Conservation (phyloP, 2,888 invertebrate genomes). For the Augochlorella aurata region DNA sequence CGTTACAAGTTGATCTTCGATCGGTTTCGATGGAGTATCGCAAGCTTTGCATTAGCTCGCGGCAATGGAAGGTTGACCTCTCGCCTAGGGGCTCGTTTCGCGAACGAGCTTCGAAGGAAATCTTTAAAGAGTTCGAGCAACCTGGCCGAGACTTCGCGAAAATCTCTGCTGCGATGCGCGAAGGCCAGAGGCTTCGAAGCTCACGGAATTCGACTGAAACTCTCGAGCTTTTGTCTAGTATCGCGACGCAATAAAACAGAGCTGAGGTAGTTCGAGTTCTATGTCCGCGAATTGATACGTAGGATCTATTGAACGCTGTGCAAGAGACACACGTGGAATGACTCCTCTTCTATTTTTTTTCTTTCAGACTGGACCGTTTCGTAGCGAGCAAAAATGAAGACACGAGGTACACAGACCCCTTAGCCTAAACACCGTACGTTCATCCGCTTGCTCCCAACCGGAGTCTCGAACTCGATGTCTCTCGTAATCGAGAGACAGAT, state of each 20-base stretch:
- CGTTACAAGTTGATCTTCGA: not conserved
- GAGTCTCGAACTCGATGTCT: too few species aligned
- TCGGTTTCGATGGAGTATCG: not conserved
- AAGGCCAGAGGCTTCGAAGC: not conserved
- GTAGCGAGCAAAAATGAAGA: slow-evolving; percentile 74
- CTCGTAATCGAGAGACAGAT: too few species aligned
- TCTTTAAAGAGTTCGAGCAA: too few species aligned
- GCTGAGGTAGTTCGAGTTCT: not conserved
- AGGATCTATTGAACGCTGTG: slow-evolving; percentile 34
- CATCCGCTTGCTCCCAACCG: slow-evolving; percentile 2
- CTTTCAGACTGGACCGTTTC: slow-evolving; percentile 75
- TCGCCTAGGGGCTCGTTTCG: not conserved
- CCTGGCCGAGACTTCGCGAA: too few species aligned
- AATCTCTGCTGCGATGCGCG: too few species aligned
- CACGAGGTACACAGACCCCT: slow-evolving; percentile 69
- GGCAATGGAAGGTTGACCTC: not conserved
- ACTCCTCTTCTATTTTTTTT: slow-evolving; percentile 71
- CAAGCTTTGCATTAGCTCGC: not conserved
- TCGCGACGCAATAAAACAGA: not conserved
- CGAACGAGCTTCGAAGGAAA: too few species aligned
- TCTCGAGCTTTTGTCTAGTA: not conserved
- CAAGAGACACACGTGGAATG: slow-evolving; percentile 46
- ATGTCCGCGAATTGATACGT: slow-evolving; percentile 12
- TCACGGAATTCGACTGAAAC: not conserved
- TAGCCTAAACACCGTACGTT: slow-evolving; percentile 30